These are phyloP conservation scores for Cyanoderma ruficeps DNA, from an alignment of 2,113 vertebrate species.

Conservation along the genomic window DNA sequence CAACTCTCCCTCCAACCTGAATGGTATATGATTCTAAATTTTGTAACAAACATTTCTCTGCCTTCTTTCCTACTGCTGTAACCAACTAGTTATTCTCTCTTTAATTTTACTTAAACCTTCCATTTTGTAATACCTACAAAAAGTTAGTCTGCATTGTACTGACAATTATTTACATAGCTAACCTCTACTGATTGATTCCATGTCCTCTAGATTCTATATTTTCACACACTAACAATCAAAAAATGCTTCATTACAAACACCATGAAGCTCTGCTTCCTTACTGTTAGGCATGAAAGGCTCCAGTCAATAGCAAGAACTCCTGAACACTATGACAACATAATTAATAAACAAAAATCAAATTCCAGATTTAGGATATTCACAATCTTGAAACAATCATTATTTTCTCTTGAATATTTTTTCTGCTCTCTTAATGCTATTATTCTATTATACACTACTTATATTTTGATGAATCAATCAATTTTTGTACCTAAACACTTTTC, in stretches of 20 bases:
- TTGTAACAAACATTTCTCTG: background rate
- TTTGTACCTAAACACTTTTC: background rate
- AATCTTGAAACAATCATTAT: background rate
- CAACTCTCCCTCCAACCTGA: accelerated
- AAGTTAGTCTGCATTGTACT: background rate
- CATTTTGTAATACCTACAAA: background rate
- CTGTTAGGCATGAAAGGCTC: background rate
- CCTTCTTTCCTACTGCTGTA: background rate
- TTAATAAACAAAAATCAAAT: background rate
- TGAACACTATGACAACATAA: background rate
- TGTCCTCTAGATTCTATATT: background rate
- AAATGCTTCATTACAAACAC: background rate
- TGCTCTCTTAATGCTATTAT: background rate
- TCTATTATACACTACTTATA: background rate
- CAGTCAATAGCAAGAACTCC: background rate
- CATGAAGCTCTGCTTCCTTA: background rate
- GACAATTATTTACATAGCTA: background rate
- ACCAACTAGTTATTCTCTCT: background rate
- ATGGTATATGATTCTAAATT: background rate
- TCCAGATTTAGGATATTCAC: background rate
- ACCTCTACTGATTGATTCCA: background rate
- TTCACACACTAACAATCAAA: background rate
- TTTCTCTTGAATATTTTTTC: background rate
- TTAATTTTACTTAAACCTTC: background rate
- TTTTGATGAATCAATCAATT: background rate